Evolutionary conservation across 2,888 invertebrate species (phyloP), one percentile per base, ranked within the genome.

Genomic region (Agrilus cyanescens): DNA sequence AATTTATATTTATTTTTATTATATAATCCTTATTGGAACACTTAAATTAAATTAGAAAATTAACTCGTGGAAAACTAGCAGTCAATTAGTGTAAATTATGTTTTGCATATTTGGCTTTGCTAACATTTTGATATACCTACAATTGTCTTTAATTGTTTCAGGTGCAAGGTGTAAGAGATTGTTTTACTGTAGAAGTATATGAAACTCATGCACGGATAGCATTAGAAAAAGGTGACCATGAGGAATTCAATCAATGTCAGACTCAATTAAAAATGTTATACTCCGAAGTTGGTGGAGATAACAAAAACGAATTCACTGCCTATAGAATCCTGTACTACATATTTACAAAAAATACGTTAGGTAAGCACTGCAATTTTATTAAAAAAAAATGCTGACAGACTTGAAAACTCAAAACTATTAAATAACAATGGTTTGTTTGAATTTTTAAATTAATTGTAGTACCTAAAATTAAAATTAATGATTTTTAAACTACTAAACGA

Each of bases 241-340:
- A 95, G 62, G 98, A 99, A 66, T 98, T 97, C 64, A 99, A 99
- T 73, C 97, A 98, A 67, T 99, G 98, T 64, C 98, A 98, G 70
- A 94, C 95, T 12, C 98, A 99, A 70, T 73, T 99, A 41, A 90
- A 90, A 72, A 86, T 90, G 77, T 75, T 99, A 29, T 98, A 98
- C 65, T 69, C 78, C 50, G 89, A 90, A 66, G 68, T 85, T 46
- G 82, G 81, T 29, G 75, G 74, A 46, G 72, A 71, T 38, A 88
- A 95, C 72, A 74, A 80, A 48, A 76, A 85, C 50, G 98, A 99
- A 69, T 99, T 99, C 68, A 85, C 85, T 40, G 94, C 95, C 40
- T 99, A 99, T 67, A 75, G 96, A 54, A 89, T 99, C 61, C 72
- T 99, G 37, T 99, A 98, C 66, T 96, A 91, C 61, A 88, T 99